These are phyloP conservation scores for Sebastiscus tertius DNA, from an alignment of 2,797 vertebrate species.

Conservation along the genomic window DNA sequence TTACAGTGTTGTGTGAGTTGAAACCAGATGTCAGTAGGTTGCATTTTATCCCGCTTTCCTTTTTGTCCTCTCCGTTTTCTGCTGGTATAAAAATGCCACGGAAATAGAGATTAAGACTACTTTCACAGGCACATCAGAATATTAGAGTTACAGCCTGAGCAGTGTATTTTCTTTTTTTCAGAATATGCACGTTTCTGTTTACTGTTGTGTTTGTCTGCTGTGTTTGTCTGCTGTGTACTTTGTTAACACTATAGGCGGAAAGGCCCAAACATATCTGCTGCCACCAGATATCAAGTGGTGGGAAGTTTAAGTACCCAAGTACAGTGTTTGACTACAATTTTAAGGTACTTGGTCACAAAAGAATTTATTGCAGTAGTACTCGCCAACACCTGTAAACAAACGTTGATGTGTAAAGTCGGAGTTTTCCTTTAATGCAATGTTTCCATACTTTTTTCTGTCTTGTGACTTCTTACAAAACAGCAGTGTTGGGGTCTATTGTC, in stretches of 20 bases:
- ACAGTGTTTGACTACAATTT: not conserved
- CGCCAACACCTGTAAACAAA: not conserved
- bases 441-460: not conserved
- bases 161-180: not conserved
- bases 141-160: not conserved
- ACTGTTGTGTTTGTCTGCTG: not conserved
- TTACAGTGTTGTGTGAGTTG: constrained; percentile 26
- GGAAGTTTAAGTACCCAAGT: not conserved
- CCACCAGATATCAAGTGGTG: not conserved
- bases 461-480: not conserved
- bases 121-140: constrained; percentile 2
- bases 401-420: not conserved
- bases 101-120: constrained; percentile 12
- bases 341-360: not conserved
- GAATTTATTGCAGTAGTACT: not conserved
- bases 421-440: not conserved
- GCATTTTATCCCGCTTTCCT: constrained; percentile 33
- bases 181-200: not conserved
- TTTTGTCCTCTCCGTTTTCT: constrained; percentile 24
- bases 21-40: constrained; percentile 43
- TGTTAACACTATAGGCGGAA: not conserved
- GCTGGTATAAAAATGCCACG: constrained; percentile 4
- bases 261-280: not conserved
- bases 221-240: not conserved
- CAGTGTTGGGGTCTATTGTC: not conserved